Conservation (phyloP, 2,797 vertebrate genomes). For the Neoniphon sammara region DNA sequence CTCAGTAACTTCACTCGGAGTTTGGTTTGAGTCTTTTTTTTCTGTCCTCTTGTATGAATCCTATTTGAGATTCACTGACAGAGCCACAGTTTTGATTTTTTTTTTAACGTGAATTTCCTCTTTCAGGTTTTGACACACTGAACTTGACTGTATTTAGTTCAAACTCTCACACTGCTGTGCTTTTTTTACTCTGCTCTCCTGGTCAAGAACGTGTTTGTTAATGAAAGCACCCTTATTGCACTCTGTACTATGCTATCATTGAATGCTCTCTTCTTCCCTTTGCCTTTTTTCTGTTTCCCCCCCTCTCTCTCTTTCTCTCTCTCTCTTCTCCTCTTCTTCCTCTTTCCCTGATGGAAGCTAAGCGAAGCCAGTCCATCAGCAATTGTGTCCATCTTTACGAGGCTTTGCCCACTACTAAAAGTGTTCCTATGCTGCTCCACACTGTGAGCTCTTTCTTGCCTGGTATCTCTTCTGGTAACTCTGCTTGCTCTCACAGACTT, state of each 20-base stretch:
- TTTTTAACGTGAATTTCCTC: not conserved
- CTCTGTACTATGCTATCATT: slow-evolving; percentile 46
- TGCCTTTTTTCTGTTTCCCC: slow-evolving; percentile 54
- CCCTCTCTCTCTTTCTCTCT: slow-evolving; percentile 69
- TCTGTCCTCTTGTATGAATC: not conserved
- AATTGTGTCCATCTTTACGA: slow-evolving; percentile 99
- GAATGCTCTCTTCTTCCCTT: slow-evolving; percentile 64
- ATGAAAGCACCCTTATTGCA: not conserved
- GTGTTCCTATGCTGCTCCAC: slow-evolving; percentile 97
- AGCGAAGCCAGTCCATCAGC: slow-evolving; percentile 99
- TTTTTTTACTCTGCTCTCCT: slow-evolving; percentile 6
- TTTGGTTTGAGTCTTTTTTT: not conserved
- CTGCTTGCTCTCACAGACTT: slow-evolving; percentile 96
- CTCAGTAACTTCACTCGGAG: slow-evolving; percentile 16
- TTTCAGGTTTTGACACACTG: not conserved
- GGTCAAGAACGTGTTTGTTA: slow-evolving; percentile 15
- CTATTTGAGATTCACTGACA: not conserved
- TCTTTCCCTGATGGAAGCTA: slow-evolving; percentile 90
- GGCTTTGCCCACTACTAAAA: slow-evolving; percentile 98
- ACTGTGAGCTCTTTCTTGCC: slow-evolving; percentile 99
- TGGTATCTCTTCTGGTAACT: slow-evolving; percentile 96
- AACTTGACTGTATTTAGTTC: not conserved
- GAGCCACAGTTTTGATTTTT: too few species aligned
- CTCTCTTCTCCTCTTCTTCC: slow-evolving; percentile 72
- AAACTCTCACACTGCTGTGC: slow-evolving; percentile 4